Evolutionary conservation across 2,888 invertebrate genomes (phyloP).

Genomic region (Athrips mouffetella): DNA sequence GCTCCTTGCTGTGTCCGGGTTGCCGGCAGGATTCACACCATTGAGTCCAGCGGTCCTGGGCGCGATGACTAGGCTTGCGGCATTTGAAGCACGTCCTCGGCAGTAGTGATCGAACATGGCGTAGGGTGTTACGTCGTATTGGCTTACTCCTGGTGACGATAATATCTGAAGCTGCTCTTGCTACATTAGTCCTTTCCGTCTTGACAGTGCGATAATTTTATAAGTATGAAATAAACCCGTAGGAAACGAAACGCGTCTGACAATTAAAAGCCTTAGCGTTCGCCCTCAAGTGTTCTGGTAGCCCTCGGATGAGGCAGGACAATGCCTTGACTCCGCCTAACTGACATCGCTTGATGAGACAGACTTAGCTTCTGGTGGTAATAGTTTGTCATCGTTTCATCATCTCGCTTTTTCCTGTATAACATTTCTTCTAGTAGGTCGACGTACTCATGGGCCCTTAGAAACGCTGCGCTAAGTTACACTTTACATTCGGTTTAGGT

Average conservation of each 20-base stretch:
- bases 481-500: too few species aligned
- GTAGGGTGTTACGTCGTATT: not conserved
- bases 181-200: not conserved
- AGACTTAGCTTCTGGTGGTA: slow-evolving; percentile 31
- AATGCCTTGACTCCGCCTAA: slow-evolving; percentile 25
- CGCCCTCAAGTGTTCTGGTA: slow-evolving; percentile 23
- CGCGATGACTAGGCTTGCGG: slow-evolving; percentile 21
- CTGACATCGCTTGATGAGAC: slow-evolving; percentile 29
- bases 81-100: slow-evolving; percentile 23
- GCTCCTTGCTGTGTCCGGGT: slow-evolving; percentile 18
- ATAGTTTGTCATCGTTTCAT: slow-evolving; percentile 37
- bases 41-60: slow-evolving; percentile 17
- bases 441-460: slow-evolving; percentile 28
- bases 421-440: slow-evolving; percentile 34
- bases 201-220: slow-evolving; percentile 24
- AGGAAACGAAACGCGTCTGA: slow-evolving; percentile 26
- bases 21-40: slow-evolving; percentile 23
- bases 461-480: too few species aligned
- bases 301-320: slow-evolving; percentile 26
- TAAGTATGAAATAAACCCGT: slow-evolving; percentile 26
- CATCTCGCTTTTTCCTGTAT: slow-evolving; percentile 25
- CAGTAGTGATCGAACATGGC: not conserved
- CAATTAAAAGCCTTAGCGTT: slow-evolving; percentile 31
- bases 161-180: not conserved
- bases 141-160: too few species aligned